Evolutionary conservation across 2,888 invertebrate genomes (phyloP).

Genomic region (Caenorhabditis sp.): DNA sequence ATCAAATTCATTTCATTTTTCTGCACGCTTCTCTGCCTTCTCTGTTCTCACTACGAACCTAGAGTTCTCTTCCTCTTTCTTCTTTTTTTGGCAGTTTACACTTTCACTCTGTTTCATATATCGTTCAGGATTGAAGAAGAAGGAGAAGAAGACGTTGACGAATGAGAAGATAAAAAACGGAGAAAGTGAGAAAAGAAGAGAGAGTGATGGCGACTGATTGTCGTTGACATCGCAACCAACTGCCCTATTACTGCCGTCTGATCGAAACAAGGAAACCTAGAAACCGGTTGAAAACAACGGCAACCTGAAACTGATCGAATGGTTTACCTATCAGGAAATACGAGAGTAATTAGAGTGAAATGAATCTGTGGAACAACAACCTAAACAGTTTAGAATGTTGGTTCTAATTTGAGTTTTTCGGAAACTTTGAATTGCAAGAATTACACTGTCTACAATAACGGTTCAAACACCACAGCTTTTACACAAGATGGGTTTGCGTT

Average conservation of each 20-base stretch:
- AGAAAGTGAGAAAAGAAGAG: conserved; percentile 28
- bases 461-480: too few relatives aligned
- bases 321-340: conserved; percentile 15
- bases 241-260: conserved; percentile 56
- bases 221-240: conserved; percentile 53
- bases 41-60: conserved; percentile 55
- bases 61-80: conserved; percentile 22
- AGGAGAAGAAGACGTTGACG: conserved; percentile 12
- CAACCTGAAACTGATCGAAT: conserved; percentile 52
- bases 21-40: conserved; percentile 54
- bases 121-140: conserved; percentile 61
- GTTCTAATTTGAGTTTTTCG: background rate
- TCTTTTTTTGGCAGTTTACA: conserved; percentile 47
- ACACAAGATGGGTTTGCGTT: too few relatives aligned
- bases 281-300: conserved; percentile 63
- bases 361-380: conserved; percentile 10
- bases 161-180: conserved; percentile 17
- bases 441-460: too few relatives aligned
- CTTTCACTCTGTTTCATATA: conserved; percentile 60
- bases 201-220: conserved; percentile 57
- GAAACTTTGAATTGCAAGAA: too few relatives aligned
- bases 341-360: conserved; percentile 13
- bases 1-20: conserved; percentile 33
- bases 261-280: conserved; percentile 27
- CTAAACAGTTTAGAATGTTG: background rate